Evolutionary conservation across 2,888 invertebrate species (phyloP).

Genomic region (Chymomyza fuscimana): DNA sequence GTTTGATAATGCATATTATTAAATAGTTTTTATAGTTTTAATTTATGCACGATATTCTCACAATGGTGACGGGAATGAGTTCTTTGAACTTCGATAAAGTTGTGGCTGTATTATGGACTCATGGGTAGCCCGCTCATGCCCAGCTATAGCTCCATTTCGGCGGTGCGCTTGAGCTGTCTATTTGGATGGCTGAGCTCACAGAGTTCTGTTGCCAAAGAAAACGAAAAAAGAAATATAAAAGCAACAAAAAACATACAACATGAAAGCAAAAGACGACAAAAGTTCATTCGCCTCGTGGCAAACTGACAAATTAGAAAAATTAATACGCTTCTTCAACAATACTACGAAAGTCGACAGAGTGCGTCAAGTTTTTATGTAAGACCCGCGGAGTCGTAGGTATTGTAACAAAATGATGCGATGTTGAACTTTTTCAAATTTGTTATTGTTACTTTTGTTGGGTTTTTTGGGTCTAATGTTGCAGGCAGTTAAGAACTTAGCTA

Average conservation of each 20-base stretch:
- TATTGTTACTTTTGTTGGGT: conserved; percentile 16
- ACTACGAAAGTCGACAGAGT: conserved; percentile 49
- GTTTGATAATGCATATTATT: conserved; percentile 12
- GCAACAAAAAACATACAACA: conserved; percentile 52
- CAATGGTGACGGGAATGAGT: conserved; percentile 58
- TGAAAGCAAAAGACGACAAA: conserved; percentile 56
- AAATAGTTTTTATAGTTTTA: conserved; percentile 45
- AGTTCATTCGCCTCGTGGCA: conserved; percentile 67
- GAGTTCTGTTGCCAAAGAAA: conserved; percentile 53
- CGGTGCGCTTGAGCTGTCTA: background rate
- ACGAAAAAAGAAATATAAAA: conserved; percentile 49
- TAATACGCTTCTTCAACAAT: conserved; percentile 58
- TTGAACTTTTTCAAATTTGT: conserved; percentile 51
- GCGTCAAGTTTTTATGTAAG: conserved; percentile 66
- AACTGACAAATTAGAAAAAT: conserved; percentile 68
- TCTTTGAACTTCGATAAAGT: conserved; percentile 58
- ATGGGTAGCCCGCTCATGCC: conserved; percentile 33
- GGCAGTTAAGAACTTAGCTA: background rate
- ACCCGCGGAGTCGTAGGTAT: conserved; percentile 47
- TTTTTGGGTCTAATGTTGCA: conserved; percentile 37
- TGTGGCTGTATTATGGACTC: conserved; percentile 66
- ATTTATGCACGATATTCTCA: conserved; percentile 67
- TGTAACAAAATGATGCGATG: conserved; percentile 49
- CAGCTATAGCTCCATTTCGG: background rate
- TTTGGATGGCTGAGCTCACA: background rate